Percentiles rank a stretch among this genome's conserved stretches.
These are phyloP conservation scores for Pelodytes ibericus DNA, from an alignment of 2,797 vertebrate genomes.

Conservation along the genomic window DNA sequence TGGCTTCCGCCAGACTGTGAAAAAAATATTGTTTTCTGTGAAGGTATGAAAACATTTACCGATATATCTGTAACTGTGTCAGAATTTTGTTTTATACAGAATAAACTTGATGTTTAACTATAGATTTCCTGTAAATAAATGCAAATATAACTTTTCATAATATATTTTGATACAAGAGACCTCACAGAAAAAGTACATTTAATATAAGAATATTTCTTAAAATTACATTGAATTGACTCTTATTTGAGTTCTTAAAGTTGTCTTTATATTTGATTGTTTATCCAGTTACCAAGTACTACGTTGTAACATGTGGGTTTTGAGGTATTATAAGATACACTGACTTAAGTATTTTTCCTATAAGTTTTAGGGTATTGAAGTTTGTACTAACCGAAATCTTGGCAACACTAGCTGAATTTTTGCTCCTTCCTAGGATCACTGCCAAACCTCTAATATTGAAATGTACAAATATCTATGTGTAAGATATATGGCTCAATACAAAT, in stretches of 20 bases:
- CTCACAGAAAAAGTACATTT: constrained; percentile 19
- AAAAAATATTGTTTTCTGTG: too few species aligned
- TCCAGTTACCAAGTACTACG: constrained; percentile 22
- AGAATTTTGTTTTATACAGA: background rate
- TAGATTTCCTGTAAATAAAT: background rate
- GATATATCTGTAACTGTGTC: too few species aligned
- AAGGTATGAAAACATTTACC: too few species aligned
- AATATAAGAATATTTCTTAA: constrained; percentile 6
- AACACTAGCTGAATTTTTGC: constrained; percentile 38
- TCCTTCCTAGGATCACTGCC: constrained; percentile 27
- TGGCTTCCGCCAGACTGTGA: too few species aligned
- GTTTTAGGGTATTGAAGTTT: constrained; percentile 19
- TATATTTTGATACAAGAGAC: background rate
- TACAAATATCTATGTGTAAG: constrained; percentile 44
- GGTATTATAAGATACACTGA: constrained; percentile 29
- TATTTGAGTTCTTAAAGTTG: constrained; percentile 34
- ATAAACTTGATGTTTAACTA: background rate
- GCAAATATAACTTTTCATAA: background rate
- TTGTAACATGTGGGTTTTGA: constrained; percentile 25
- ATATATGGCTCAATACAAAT: constrained; percentile 29
- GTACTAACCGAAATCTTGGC: constrained; percentile 45
- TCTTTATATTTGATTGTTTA: constrained; percentile 40
- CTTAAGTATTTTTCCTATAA: constrained; percentile 43
- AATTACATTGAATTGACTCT: constrained; percentile 38
- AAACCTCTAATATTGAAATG: constrained; percentile 34